Evolutionary conservation across 2,888 invertebrate species (phyloP), one percentile per base, ranked within the genome.

Genomic region (Amblyteles armatorius): DNA sequence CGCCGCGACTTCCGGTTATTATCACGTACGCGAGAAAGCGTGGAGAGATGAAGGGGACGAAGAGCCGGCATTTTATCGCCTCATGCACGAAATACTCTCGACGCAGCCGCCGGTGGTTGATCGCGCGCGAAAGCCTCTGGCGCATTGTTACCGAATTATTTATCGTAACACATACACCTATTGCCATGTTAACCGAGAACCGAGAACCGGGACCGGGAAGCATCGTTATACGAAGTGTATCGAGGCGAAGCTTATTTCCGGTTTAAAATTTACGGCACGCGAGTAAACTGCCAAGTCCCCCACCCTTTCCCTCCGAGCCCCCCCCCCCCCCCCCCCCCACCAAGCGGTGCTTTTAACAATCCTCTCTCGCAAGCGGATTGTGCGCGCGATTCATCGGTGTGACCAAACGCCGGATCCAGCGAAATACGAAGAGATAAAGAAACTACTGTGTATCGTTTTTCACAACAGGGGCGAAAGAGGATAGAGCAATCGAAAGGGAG

Each of bases 171-270:
- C 69, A 76, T 67, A 60, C 65, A 57, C 40, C 52, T 69, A 26
- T 48, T 60, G 22, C 5, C 44, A 16, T 9, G 69, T 22, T 52
- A 33, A 22, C 22, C 22, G 22, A 22, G 22, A 22, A 22, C 33
- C 44, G 44, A 60, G 33, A 5, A 22, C 40, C 9, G 7, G 19
- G 33, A n/a, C 26, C 36, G 16, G 76, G 36, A 63, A 69, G 60
- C 40, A 76, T 50, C 76, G 81, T 76, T 57, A 16, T 16, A 57
- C 67, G 60, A 68, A 63, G 50, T 80, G 68, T 74, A 68, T 74
- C 76, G 63, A 63, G 81, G 19, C 36, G 76, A 81, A 71, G 69
- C 69, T 81, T 81, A 76, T 81, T 81, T 81, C 81, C 69, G 69
- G 65, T 68, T 81, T 40, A n/a, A 71, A 76, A 81, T 81, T 76